These are phyloP conservation scores for Drosophila glabriapex DNA, from an alignment of 2,888 invertebrate species.

Conservation along the genomic window DNA sequence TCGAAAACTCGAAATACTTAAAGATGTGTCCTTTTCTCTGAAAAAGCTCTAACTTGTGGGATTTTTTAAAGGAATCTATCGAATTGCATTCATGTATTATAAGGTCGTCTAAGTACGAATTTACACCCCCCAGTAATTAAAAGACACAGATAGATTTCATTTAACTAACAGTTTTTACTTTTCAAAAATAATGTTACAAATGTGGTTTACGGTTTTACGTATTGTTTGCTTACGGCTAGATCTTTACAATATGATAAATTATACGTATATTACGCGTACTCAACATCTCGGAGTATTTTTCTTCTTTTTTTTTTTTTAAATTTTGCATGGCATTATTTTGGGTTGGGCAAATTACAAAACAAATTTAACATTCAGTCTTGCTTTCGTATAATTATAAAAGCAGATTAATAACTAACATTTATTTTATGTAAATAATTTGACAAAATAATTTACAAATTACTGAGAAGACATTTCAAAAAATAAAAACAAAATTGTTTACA, in stretches of 20 bases:
- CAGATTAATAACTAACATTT: slow-evolving; percentile 24
- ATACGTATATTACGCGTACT: slow-evolving; percentile 30
- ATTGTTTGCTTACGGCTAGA: slow-evolving; percentile 12
- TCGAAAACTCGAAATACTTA: not conserved
- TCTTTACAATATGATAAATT: slow-evolving; percentile 42
- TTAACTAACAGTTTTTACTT: not conserved
- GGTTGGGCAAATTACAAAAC: slow-evolving; percentile 27
- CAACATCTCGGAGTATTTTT: not conserved
- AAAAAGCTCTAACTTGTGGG: not conserved
- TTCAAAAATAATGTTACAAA: not conserved
- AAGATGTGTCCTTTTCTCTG: not conserved
- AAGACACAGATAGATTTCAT: not conserved
- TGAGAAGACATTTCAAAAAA: not conserved
- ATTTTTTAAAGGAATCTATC: not conserved
- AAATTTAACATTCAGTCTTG: slow-evolving; percentile 52
- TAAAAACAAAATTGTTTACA: slow-evolving; percentile 9
- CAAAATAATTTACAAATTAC: slow-evolving; percentile 15
- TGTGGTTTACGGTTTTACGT: not conserved
- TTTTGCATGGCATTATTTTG: slow-evolving; percentile 47
- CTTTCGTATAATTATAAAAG: slow-evolving; percentile 38
- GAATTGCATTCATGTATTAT: not conserved
- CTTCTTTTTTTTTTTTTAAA: not conserved
- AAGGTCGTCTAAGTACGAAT: not conserved
- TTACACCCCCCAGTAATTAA: not conserved
- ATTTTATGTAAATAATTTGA: slow-evolving; percentile 15